Percentiles rank a stretch among this genome's conserved stretches.
Conservation (phyloP, 2,888 invertebrate species). For the Chrysolina americana region DNA sequence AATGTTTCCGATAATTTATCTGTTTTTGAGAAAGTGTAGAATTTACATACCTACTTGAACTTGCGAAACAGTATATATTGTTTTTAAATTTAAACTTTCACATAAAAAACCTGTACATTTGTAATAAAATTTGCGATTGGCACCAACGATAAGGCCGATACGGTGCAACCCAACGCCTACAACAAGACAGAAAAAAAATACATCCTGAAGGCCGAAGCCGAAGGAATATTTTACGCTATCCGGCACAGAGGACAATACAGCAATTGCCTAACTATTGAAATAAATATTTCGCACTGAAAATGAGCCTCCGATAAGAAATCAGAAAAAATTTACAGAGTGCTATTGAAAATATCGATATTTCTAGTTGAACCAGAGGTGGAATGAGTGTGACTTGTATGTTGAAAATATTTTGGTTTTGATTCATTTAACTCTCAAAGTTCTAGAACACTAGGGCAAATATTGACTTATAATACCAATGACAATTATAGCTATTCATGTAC, state of each 20-base stretch:
- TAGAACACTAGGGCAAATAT: too few species aligned
- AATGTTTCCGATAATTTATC: constrained; percentile 41
- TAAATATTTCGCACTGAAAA: too few species aligned
- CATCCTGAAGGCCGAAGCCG: constrained; percentile 36
- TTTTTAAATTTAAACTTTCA: constrained; percentile 52
- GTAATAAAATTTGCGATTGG: constrained; percentile 49
- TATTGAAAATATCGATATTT: too few species aligned
- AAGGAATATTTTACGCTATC: constrained; percentile 11
- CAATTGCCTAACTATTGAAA: too few species aligned
- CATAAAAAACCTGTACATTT: constrained; percentile 48
- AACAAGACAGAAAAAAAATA: constrained; percentile 32
- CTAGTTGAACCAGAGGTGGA: too few species aligned
- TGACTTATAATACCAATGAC: too few species aligned
- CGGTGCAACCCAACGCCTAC: constrained; percentile 31
- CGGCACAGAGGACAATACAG: neutral
- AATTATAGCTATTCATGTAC: too few species aligned
- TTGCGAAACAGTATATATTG: constrained; percentile 44
- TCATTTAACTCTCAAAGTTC: too few species aligned
- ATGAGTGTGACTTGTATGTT: too few species aligned
- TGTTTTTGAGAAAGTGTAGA: constrained; percentile 38
- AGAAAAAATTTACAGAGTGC: too few species aligned
- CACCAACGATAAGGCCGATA: constrained; percentile 35
- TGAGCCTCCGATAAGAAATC: too few species aligned
- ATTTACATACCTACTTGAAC: constrained; percentile 36
- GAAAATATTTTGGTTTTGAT: too few species aligned